Conservation (phyloP, 2,888 invertebrate species). For the Drosophila cyrtoloma region DNA sequence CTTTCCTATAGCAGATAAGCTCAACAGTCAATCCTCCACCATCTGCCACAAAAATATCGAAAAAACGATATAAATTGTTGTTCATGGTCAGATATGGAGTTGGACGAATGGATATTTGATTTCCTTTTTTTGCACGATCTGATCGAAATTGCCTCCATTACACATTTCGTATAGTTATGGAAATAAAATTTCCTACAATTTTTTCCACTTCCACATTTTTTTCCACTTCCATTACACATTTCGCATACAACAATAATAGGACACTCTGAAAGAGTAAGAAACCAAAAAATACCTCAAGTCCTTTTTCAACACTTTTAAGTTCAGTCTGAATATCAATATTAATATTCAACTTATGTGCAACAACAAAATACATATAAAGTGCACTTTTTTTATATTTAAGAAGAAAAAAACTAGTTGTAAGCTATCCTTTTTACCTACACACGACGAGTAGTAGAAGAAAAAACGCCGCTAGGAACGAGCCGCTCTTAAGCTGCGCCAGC, state of each 20-base stretch:
- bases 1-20: neutral
- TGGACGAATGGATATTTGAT: neutral
- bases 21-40: neutral
- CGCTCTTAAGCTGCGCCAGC: constrained; percentile 36
- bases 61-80: neutral
- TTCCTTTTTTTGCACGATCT: neutral
- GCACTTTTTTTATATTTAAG: neutral
- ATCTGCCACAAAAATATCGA: neutral
- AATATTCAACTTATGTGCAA: constrained; percentile 26
- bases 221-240: neutral
- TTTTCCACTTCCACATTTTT: neutral
- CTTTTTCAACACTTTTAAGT: neutral
- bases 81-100: neutral
- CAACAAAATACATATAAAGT: neutral
- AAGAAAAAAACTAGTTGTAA: constrained; percentile 8
- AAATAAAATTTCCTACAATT: neutral
- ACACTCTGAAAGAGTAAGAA: neutral
- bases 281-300: too few species aligned
- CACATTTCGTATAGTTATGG: neutral
- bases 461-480: constrained; percentile 33
- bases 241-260: neutral
- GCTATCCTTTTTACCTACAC: constrained; percentile 31
- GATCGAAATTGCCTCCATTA: neutral
- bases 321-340: neutral
- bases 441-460: neutral